These are phyloP conservation scores for Burhinus bistriatus DNA, from an alignment of 2,113 vertebrate species.

Conservation along the genomic window DNA sequence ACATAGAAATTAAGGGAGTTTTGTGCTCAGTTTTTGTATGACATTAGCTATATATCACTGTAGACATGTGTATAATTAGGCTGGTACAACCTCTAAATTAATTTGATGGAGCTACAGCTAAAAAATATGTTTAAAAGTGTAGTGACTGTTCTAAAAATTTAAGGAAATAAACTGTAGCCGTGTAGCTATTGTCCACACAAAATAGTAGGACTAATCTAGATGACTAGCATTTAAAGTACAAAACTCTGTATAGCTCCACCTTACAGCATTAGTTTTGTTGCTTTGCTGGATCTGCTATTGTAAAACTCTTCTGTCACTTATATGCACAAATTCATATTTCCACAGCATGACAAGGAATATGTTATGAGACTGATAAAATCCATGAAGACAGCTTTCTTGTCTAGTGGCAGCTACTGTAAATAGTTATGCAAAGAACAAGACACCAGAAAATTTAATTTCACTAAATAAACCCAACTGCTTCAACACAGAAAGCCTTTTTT, in stretches of 20 bases:
- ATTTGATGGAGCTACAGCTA: background rate
- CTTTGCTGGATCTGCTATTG: background rate
- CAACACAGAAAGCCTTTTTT: background rate
- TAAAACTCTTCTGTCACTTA: background rate
- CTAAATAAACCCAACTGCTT: background rate
- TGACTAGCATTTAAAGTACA: background rate
- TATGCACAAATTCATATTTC: background rate
- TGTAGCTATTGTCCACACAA: background rate
- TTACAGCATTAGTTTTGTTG: background rate
- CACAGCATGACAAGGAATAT: background rate
- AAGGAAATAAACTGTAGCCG: background rate
- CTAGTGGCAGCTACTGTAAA: background rate
- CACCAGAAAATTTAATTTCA: background rate
- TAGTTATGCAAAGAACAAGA: background rate
- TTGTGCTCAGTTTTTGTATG: background rate
- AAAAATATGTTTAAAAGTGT: background rate
- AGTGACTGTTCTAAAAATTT: background rate
- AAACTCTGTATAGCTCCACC: background rate
- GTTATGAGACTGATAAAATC: background rate
- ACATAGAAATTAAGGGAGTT: background rate
- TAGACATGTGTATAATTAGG: background rate
- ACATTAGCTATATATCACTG: background rate
- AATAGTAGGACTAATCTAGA: background rate
- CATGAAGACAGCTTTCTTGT: background rate
- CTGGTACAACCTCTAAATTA: background rate